Percentiles rank a stretch among this genome's conserved stretches.
phyloP scores from a whole-genome alignment of 2,797 vertebrate genomes.

The Eleutherodactylus coqui region DNA sequence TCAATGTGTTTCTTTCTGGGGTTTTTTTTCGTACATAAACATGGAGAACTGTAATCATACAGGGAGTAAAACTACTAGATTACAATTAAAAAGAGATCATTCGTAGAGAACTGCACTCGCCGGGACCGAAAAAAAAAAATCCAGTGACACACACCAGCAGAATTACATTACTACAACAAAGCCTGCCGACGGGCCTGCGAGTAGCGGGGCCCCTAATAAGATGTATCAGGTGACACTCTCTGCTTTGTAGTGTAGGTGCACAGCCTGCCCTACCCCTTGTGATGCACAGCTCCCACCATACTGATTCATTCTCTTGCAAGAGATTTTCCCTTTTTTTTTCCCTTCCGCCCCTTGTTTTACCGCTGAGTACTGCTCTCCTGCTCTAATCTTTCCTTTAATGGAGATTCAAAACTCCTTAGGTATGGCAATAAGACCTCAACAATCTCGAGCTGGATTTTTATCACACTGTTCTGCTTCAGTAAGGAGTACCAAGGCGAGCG shows the following conservation, averaged over 20 bases:
- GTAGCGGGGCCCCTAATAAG: constrained; percentile 43
- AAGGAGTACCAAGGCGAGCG: constrained; percentile 31
- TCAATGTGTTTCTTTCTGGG: no score
- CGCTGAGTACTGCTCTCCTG: constrained; percentile 18
- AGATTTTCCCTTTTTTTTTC: constrained; percentile 11
- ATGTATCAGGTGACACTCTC: constrained; percentile 29
- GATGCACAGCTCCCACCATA: constrained; percentile 38
- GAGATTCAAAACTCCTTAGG: constrained; percentile 39
- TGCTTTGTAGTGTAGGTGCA: constrained; percentile 25
- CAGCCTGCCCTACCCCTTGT: constrained; percentile 34
- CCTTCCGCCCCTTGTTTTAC: constrained; percentile 22
- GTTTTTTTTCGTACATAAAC: no score
- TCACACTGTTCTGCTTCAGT: constrained; percentile 43
- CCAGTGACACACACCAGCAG: constrained; percentile 11
- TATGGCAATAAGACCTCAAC: constrained; percentile 38
- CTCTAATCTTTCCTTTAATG: constrained; percentile 48
- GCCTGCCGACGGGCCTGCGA: not conserved
- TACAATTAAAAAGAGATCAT: not conserved
- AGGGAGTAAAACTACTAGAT: not conserved
- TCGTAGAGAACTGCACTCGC: not conserved
- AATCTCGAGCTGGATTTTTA: constrained; percentile 39
- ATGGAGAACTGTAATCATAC: not conserved
- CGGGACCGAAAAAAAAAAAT: not conserved
- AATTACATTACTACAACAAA: constrained; percentile 33
- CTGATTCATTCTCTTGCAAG: constrained; percentile 26